Conservation (phyloP, 1,140 invertebrate species). For the Leptinotarsa defecta region DNA sequence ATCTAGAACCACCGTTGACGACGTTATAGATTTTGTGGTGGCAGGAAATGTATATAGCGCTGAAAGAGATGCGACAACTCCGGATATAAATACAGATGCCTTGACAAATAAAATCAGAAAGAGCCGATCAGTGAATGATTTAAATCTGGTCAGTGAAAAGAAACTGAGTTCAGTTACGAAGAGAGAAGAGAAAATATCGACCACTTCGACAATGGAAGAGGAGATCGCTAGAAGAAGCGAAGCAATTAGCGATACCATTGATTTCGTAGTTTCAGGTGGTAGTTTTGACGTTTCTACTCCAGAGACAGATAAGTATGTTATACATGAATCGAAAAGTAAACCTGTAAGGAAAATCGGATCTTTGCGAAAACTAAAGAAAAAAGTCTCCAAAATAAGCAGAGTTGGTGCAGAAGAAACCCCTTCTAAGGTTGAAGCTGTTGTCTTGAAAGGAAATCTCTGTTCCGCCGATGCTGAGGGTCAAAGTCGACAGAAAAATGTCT, state of each 20-base stretch:
- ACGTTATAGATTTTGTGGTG: slow-evolving; percentile 42
- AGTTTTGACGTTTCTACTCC: neutral
- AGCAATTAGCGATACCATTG: no score
- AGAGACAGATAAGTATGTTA: neutral
- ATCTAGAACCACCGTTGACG: slow-evolving; percentile 35
- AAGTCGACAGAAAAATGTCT: no score
- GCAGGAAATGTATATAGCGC: neutral
- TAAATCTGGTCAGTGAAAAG: neutral
- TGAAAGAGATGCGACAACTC: neutral
- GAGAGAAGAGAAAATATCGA: no score
- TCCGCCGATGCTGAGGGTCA: no score
- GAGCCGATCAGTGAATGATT: neutral
- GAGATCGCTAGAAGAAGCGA: no score
- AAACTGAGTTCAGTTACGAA: no score
- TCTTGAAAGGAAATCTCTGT: no score
- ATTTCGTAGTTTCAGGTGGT: no score
- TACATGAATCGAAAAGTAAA: slow-evolving; percentile 4
- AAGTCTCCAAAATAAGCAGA: neutral
- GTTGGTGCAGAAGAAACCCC: no score
- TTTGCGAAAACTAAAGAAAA: slow-evolving; percentile 9
- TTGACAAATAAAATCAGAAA: slow-evolving; percentile 1
- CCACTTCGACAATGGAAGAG: no score
- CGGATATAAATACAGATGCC: slow-evolving; percentile 13
- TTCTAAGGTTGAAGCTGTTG: no score
- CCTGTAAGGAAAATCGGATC: slow-evolving; percentile 15